These are phyloP conservation scores for Leptocoma aspasia DNA, from an alignment of 2,113 vertebrate species.

Conservation along the genomic window DNA sequence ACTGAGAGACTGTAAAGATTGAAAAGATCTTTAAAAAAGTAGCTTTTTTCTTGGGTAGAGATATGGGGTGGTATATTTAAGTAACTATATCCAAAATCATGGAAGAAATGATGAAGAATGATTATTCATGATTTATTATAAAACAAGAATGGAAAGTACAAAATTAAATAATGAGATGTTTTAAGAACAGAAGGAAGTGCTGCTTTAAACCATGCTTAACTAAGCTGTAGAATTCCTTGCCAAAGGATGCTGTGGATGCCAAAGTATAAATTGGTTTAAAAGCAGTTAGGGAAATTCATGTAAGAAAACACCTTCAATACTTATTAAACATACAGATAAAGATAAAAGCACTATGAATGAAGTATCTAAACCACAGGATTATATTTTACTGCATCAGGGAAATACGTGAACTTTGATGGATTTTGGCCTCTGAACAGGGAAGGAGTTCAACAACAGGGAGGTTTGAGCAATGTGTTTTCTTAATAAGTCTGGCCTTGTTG, in stretches of 20 bases:
- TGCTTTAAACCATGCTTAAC: conserved; percentile 15
- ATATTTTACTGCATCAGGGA: not conserved
- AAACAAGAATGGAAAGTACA: not conserved
- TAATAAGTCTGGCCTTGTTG: not conserved
- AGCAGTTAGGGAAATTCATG: conserved; percentile 13
- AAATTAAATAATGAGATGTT: not conserved
- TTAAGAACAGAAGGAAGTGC: not conserved
- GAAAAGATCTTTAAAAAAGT: not conserved
- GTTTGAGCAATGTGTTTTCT: not conserved
- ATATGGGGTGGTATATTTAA: not conserved
- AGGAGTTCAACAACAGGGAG: not conserved
- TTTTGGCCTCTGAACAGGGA: not conserved
- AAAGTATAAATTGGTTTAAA: conserved; percentile 36
- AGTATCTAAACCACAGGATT: not conserved
- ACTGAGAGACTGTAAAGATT: not conserved
- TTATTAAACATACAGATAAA: conserved; percentile 6
- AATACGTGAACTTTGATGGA: not conserved
- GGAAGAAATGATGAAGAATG: not conserved
- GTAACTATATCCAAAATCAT: not conserved
- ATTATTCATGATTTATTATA: not conserved
- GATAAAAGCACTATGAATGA: conserved; percentile 14
- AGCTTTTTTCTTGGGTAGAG: not conserved
- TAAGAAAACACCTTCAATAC: not conserved
- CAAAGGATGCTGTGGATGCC: conserved; percentile 29
- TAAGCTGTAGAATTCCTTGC: not conserved